Evolutionary conservation across 2,797 vertebrate genomes (phyloP).

Genomic region (Chromobotia macracanthus): DNA sequence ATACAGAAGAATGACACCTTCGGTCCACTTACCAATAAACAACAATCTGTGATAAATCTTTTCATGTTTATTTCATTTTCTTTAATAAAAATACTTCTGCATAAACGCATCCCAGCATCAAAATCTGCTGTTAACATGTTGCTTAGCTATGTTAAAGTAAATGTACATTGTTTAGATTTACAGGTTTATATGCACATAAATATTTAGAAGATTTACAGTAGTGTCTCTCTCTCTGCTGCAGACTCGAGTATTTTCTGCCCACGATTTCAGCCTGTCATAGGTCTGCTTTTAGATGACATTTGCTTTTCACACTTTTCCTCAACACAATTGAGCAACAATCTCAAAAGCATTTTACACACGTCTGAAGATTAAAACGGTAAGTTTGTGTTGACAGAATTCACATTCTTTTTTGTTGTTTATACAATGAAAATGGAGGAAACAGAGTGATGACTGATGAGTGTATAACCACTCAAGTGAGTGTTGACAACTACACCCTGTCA

Average conservation of each 20-base stretch:
- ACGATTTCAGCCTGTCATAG: background rate
- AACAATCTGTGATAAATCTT: too few relatives aligned
- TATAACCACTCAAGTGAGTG: background rate
- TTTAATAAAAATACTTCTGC: too few relatives aligned
- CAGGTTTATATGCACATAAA: too few relatives aligned
- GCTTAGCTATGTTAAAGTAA: too few relatives aligned
- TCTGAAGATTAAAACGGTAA: conserved; percentile 67
- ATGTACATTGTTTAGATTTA: too few relatives aligned
- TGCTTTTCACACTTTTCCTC: conserved; percentile 65
- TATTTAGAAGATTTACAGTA: background rate
- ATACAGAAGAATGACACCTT: too few relatives aligned
- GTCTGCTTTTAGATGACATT: conserved; percentile 58
- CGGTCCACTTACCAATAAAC: too few relatives aligned
- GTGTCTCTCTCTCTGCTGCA: background rate
- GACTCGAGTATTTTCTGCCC: background rate
- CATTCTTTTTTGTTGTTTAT: conserved; percentile 70
- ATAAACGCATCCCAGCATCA: too few relatives aligned
- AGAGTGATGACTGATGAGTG: background rate
- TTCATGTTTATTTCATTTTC: too few relatives aligned
- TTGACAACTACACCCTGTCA: background rate
- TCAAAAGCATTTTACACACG: conserved; percentile 57
- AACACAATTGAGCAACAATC: conserved; percentile 58
- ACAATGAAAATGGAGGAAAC: conserved; percentile 59
- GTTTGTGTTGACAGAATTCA: conserved; percentile 69
- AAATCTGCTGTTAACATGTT: too few relatives aligned